Conservation (phyloP, 2,888 invertebrate species). For the Polia nebulosa region DNA sequence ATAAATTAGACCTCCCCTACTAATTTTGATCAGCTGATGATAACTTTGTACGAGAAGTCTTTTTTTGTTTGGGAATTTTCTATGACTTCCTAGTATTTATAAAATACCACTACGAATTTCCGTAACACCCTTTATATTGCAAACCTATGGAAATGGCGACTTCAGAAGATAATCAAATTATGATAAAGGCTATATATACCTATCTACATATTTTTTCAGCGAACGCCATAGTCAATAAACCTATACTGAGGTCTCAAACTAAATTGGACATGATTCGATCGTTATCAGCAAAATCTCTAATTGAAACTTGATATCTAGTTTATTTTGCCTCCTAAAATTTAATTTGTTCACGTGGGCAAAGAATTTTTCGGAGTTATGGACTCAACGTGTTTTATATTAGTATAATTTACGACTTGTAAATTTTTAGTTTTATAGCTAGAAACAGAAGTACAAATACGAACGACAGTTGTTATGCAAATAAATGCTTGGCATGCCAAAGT, state of each 20-base stretch:
- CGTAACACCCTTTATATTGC: too few relatives aligned
- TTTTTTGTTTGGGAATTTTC: too few relatives aligned
- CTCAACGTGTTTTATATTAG: slow-evolving; percentile 57
- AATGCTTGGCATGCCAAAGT: slow-evolving; percentile 27
- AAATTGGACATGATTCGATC: slow-evolving; percentile 64
- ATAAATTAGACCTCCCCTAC: too few relatives aligned
- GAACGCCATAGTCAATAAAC: slow-evolving; percentile 17
- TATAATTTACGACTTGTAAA: slow-evolving; percentile 57
- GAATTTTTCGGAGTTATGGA: slow-evolving; percentile 53
- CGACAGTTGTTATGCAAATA: slow-evolving; percentile 47
- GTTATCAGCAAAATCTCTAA: slow-evolving; percentile 77
- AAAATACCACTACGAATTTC: too few relatives aligned
- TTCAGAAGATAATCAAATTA: neutral
- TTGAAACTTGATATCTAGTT: slow-evolving; percentile 81
- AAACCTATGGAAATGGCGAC: too few relatives aligned
- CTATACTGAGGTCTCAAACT: slow-evolving; percentile 50
- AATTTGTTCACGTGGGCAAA: slow-evolving; percentile 65
- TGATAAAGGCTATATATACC: neutral
- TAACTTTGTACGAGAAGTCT: too few relatives aligned
- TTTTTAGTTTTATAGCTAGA: slow-evolving; percentile 47
- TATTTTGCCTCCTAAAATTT: slow-evolving; percentile 58
- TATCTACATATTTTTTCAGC: neutral
- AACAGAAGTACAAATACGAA: slow-evolving; percentile 40
- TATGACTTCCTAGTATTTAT: too few relatives aligned
- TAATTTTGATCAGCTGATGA: too few relatives aligned